Percentiles rank a stretch among this genome's conserved stretches.
Conservation (phyloP, 1,140 invertebrate species). For the Rhyzopertha dominica region DNA sequence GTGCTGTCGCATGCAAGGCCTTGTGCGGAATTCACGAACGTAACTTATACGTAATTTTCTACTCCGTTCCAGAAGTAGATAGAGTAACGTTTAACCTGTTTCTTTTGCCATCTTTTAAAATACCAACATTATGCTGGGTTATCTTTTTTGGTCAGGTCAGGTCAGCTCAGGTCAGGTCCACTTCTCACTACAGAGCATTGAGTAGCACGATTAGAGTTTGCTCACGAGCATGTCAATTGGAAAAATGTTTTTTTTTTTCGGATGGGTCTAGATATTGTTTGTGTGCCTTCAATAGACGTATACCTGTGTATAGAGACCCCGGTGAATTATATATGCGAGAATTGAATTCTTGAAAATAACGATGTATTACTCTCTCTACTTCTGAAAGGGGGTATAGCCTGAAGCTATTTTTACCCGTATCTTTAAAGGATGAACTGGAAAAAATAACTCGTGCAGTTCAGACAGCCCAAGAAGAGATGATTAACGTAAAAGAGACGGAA, state of each 20-base stretch:
- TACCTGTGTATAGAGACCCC: no score
- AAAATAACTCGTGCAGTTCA: conserved; percentile 39
- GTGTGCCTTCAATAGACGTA: no score
- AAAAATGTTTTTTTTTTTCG: neutral
- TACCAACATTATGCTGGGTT: neutral
- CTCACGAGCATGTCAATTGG: neutral
- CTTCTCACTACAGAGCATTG: neutral
- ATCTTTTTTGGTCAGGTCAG: neutral
- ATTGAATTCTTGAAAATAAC: no score
- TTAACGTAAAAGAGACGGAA: conserved; percentile 20
- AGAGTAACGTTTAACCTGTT: neutral
- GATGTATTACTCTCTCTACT: no score
- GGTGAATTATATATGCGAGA: no score
- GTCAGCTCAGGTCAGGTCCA: neutral
- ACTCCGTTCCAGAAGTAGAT: neutral
- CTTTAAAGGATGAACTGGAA: conserved; percentile 40
- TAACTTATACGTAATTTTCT: conserved; percentile 25
- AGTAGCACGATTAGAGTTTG: neutral
- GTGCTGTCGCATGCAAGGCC: conserved; percentile 70
- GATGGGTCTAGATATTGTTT: neutral
- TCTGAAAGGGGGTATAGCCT: no score
- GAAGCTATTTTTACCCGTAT: no score
- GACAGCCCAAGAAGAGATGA: conserved; percentile 30
- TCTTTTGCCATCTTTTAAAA: neutral
- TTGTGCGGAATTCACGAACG: conserved; percentile 41